Base-by-base conservation (phyloP, 1,140 invertebrate genomes). In the Drosophila bipectinata region DNA sequence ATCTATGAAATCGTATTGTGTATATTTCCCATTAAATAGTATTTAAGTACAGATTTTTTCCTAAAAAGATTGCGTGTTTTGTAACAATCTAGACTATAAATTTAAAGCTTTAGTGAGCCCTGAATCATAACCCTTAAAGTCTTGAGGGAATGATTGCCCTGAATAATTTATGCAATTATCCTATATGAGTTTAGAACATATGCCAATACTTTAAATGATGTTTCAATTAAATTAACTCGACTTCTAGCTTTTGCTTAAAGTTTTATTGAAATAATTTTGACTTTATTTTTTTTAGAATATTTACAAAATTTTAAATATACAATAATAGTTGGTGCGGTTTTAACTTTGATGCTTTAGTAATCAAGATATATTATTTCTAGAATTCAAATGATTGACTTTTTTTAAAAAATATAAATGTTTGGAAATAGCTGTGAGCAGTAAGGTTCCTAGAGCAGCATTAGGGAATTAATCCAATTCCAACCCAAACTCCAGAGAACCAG, bases 401-500 rank as follows among this genome's bases (percentile, higher is more conserved):
- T 4, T 12, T n/a, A 37, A 4, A 37, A 37, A 12, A 12, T 37
- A 37, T 12, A 37, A n/a, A 12, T 37, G 0, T 37, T 37, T 8
- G 8, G 32, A 32, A 8, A 32, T 37, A 10, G 8, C 8, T 3
- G 0, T 2, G 12, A 37, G 4, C 1, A 4, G 34, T 12, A 4
- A 4, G 4, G 10, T 1, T 21, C 18, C 9, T 47, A 47, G 3
- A 47, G 6, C 3, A 47, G 15, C 44, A 12, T 18, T 6, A 4
- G 44, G 44, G 34, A 57, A 57, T 37, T 59, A 10, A 48, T n/a
- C 41, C 34, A 37, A 4, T 37, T 37, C 28, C 58, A 41, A 32
- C 39, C 41, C n/a, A 59, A n/a, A 14, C 45, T 18, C 24, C 45
- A 44, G 14, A 71, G 37, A 2, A 79, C 34, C 0, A 75, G 26